Conservation (phyloP, 1,140 invertebrate genomes). For the Drosophila tristis region DNA sequence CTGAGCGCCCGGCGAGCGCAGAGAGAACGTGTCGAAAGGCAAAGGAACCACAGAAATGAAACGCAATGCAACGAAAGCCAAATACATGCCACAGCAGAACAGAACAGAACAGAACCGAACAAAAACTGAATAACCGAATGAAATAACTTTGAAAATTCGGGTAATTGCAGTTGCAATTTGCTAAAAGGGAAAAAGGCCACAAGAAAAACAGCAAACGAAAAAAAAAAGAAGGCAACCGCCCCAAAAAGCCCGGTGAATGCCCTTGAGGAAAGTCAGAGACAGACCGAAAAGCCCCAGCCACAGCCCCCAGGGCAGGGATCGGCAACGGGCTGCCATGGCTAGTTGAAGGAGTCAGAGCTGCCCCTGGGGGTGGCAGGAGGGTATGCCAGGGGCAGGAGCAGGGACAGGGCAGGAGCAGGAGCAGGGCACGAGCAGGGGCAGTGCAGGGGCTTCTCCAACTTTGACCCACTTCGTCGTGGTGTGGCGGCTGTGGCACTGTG, state of each 20-base stretch:
- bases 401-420: too few species aligned
- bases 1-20: neutral
- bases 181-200: conserved; percentile 30
- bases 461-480: conserved; percentile 42
- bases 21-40: conserved; percentile 51
- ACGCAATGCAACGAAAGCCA: neutral
- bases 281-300: neutral
- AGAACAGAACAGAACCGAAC: conserved; percentile 4
- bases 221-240: conserved; percentile 25
- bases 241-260: conserved; percentile 38
- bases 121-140: conserved; percentile 7
- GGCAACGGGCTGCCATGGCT: neutral
- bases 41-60: neutral
- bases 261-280: conserved; percentile 62
- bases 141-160: conserved; percentile 61
- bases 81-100: neutral
- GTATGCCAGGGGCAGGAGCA: neutral
- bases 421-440: too few species aligned
- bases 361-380: too few species aligned
- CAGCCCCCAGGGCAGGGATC: neutral
- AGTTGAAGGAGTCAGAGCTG: neutral
- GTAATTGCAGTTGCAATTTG: conserved; percentile 71
- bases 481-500: neutral
- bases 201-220: conserved; percentile 10
- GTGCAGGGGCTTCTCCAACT: conserved; percentile 19